Percentiles rank a stretch among this genome's conserved stretches.
These are phyloP conservation scores for Erpornis zantholeuca DNA, from an alignment of 2,113 vertebrate genomes.

Conservation along the genomic window DNA sequence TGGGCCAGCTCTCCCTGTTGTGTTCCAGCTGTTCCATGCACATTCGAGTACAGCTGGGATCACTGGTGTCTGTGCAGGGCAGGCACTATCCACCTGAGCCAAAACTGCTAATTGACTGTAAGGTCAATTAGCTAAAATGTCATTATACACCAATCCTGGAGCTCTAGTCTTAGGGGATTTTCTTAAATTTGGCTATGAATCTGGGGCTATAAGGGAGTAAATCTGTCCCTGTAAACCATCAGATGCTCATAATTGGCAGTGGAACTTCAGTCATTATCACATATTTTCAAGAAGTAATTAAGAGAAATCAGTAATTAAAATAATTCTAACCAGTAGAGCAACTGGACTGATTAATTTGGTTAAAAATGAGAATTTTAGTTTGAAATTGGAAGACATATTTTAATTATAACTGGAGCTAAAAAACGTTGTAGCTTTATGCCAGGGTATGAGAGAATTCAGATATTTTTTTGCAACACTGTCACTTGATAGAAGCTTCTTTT, in stretches of 20 bases:
- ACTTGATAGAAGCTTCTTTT: neutral
- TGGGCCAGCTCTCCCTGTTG: neutral
- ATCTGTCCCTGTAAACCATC: neutral
- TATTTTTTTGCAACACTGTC: neutral
- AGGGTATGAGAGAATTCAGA: neutral
- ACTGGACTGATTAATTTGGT: neutral
- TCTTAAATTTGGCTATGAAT: neutral
- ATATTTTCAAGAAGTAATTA: neutral
- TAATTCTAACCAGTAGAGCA: neutral
- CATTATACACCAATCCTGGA: neutral
- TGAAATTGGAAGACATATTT: neutral
- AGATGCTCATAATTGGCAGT: neutral
- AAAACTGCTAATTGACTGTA: rapidly evolving
- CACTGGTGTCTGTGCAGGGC: too few relatives aligned
- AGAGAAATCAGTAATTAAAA: neutral
- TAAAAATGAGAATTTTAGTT: neutral
- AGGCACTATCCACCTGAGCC: neutral
- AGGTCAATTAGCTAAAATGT: neutral
- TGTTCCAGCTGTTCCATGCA: rapidly evolving
- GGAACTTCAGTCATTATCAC: neutral
- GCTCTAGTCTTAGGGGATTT: neutral
- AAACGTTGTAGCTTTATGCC: neutral
- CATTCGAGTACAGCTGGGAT: rapidly evolving
- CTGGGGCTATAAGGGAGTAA: neutral
- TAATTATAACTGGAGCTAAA: neutral